These are phyloP conservation scores for Acanthaster planci DNA, from an alignment of 35 echinoderm and acorn worm species.

Conservation along the genomic window DNA sequence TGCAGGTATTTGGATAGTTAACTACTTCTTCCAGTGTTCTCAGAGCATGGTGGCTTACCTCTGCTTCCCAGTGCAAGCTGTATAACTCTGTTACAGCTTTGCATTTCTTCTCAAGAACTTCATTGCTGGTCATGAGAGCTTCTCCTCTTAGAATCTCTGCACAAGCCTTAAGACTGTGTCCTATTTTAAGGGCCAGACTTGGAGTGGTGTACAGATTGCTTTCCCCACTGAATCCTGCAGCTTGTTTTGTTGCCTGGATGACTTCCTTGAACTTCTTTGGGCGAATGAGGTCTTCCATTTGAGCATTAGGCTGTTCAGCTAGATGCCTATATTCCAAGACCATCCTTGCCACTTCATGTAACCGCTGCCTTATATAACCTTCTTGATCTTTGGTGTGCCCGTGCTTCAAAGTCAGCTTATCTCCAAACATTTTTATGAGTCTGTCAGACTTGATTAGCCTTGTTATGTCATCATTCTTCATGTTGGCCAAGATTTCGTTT, in stretches of 20 bases:
- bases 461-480: constrained; percentile 38
- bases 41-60: constrained; percentile 33
- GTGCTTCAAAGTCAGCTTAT: constrained; percentile 19
- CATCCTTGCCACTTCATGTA: constrained; percentile 1
- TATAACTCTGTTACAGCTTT: constrained; percentile 24
- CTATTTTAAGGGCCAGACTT: constrained; percentile 47
- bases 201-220: constrained; percentile 49
- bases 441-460: constrained; percentile 12
- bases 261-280: constrained; percentile 51
- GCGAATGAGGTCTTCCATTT: constrained; percentile 36
- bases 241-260: constrained; percentile 42
- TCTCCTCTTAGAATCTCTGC: constrained; percentile 34
- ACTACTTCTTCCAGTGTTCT: constrained; percentile 34
- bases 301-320: constrained; percentile 18
- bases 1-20: constrained; percentile 29
- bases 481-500: constrained; percentile 13
- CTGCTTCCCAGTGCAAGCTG: constrained; percentile 32
- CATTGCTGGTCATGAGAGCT: constrained; percentile 9
- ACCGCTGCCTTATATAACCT: constrained; percentile 23
- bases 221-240: constrained; percentile 48
- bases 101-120: constrained; percentile 34
- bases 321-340: constrained; percentile 17
- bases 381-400: constrained; percentile 38
- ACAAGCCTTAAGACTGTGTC: constrained; percentile 21
- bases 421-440: constrained; percentile 18